phyloP scores from a whole-genome alignment of 2,888 invertebrate species.

The Serrognathus titanus region DNA sequence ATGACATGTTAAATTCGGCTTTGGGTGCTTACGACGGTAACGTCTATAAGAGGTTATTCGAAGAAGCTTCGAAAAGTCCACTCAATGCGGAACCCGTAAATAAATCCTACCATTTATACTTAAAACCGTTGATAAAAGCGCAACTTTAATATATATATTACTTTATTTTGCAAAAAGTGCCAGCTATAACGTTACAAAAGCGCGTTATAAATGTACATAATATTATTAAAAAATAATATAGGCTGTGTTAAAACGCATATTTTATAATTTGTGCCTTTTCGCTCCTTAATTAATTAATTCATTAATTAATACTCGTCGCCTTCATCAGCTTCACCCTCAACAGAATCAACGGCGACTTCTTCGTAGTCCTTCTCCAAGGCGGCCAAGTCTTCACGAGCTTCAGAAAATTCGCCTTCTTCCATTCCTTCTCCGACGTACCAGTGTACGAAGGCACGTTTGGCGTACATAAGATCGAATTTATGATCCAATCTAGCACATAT shows the following conservation, averaged over 20 bases:
- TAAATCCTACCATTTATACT: conserved; percentile 66
- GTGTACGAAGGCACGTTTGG: conserved; percentile 93
- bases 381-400: conserved; percentile 82
- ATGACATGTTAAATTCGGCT: conserved; percentile 71
- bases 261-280: no score
- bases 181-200: no score
- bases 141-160: no score
- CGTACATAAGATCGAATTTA: conserved; percentile 95
- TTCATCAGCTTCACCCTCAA: conserved; percentile 56
- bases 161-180: no score
- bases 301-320: conserved; percentile 62
- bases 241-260: no score
- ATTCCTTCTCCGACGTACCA: conserved; percentile 91
- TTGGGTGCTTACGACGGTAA: conserved; percentile 80
- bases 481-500: conserved; percentile 67
- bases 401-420: conserved; percentile 84
- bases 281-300: conserved; percentile 49
- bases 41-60: conserved; percentile 76
- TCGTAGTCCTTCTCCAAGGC: conserved; percentile 78
- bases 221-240: no score
- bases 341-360: conserved; percentile 72
- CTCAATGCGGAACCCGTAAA: conserved; percentile 78
- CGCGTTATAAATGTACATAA: no score
- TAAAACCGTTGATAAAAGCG: conserved; percentile 72
- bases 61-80: conserved; percentile 76